Evolutionary conservation across 2,888 invertebrate genomes (phyloP).

Genomic region (Rutpela maculata): DNA sequence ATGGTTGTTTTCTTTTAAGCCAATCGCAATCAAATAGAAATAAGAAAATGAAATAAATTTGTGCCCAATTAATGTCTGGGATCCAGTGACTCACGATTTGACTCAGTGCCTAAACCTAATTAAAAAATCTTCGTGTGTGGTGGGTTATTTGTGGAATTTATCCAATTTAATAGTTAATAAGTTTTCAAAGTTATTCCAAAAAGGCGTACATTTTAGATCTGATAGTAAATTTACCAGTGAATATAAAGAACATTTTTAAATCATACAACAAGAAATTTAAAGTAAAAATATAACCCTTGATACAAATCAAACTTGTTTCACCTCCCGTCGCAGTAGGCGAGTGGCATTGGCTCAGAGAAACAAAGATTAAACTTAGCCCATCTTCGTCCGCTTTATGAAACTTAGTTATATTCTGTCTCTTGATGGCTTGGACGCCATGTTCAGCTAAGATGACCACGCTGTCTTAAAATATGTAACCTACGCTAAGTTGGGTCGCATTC

Average conservation of each 20-base stretch:
- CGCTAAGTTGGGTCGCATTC: conserved; percentile 64
- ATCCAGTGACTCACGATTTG: conserved; percentile 17
- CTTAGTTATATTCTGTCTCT: conserved; percentile 52
- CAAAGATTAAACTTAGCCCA: conserved; percentile 52
- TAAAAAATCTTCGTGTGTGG: conserved; percentile 59
- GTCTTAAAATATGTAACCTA: conserved; percentile 68
- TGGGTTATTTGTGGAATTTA: conserved; percentile 59
- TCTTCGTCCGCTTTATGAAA: conserved; percentile 56
- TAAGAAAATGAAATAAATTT: too few species aligned
- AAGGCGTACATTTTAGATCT: conserved; percentile 39
- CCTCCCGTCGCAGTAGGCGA: conserved; percentile 64
- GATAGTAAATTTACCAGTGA: conserved; percentile 46
- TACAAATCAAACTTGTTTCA: conserved; percentile 67
- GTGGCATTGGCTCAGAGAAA: conserved; percentile 61
- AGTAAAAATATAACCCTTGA: conserved; percentile 50
- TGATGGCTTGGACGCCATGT: conserved; percentile 63
- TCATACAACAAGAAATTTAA: conserved; percentile 34
- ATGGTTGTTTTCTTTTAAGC: conserved; percentile 29
- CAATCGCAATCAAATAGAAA: conserved; percentile 24
- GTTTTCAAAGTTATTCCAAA: conserved; percentile 31
- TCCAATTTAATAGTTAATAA: conserved; percentile 51
- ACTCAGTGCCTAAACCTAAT: conserved; percentile 29
- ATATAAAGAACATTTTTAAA: conserved; percentile 44
- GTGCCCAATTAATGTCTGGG: conserved; percentile 39
- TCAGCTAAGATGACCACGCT: conserved; percentile 63